Percentiles rank a stretch among this genome's conserved stretches.
phyloP scores from a whole-genome alignment of 2,888 invertebrate species.

The Nomada hirtipes region DNA sequence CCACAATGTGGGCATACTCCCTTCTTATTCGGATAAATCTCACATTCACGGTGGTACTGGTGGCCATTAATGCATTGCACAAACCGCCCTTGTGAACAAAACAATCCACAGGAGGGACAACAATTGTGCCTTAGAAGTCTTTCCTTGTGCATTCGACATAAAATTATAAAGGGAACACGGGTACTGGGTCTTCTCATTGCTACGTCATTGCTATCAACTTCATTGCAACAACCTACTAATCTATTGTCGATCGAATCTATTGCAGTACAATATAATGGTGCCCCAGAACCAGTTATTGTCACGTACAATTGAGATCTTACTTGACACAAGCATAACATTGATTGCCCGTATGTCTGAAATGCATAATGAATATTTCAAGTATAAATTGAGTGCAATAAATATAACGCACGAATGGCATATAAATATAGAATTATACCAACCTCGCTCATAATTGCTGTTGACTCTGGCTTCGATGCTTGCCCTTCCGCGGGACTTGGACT shows the following conservation, averaged over 20 bases:
- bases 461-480: slow-evolving; percentile 84
- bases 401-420: slow-evolving; percentile 13
- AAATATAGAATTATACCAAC: slow-evolving; percentile 65
- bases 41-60: slow-evolving; percentile 94
- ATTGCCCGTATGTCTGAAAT: slow-evolving; percentile 79
- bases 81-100: slow-evolving; percentile 96
- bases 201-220: slow-evolving; percentile 86
- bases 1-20: slow-evolving; percentile 91
- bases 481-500: slow-evolving; percentile 84
- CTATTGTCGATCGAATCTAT: slow-evolving; percentile 91
- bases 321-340: slow-evolving; percentile 85
- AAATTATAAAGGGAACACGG: slow-evolving; percentile 91
- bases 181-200: slow-evolving; percentile 89
- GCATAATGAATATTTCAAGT: neutral
- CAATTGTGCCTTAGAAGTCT: slow-evolving; percentile 93
- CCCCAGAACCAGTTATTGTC: slow-evolving; percentile 85
- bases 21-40: slow-evolving; percentile 85
- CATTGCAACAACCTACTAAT: slow-evolving; percentile 93
- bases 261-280: slow-evolving; percentile 90
- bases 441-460: slow-evolving; percentile 82
- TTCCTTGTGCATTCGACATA: slow-evolving; percentile 92
- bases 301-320: slow-evolving; percentile 85
- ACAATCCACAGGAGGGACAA: slow-evolving; percentile 95
- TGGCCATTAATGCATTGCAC: slow-evolving; percentile 92
- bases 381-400: slow-evolving; percentile 5